These are phyloP conservation scores for Rhabdomys dilectus DNA, from an alignment of 2,113 vertebrate species.

Conservation along the genomic window DNA sequence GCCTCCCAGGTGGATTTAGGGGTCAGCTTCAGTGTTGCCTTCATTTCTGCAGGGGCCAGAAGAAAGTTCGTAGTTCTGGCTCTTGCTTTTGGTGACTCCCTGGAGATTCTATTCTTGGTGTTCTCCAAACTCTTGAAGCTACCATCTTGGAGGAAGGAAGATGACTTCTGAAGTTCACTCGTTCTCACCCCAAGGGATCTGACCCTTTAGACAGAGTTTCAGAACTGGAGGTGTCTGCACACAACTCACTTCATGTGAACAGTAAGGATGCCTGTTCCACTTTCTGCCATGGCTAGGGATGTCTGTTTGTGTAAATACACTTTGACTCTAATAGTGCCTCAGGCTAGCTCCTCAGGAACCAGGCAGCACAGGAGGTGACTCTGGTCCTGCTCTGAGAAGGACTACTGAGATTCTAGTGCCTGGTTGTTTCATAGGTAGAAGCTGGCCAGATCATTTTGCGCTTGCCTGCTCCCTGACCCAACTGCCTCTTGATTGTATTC, in stretches of 20 bases:
- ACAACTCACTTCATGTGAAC: background rate
- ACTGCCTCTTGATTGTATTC: background rate
- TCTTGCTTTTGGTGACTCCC: background rate
- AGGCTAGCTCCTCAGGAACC: background rate
- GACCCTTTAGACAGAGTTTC: background rate
- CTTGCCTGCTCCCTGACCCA: background rate
- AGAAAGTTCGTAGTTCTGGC: background rate
- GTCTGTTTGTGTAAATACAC: background rate
- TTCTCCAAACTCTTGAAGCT: conserved; percentile 1
- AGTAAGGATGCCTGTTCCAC: background rate
- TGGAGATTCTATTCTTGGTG: background rate
- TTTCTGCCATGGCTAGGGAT: background rate
- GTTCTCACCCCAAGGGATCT: background rate
- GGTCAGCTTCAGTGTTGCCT: background rate
- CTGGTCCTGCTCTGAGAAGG: background rate
- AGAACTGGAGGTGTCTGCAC: background rate
- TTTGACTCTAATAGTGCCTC: background rate
- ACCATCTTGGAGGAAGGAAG: background rate
- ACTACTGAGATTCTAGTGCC: background rate
- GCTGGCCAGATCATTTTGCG: conserved; percentile 13
- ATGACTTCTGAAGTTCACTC: background rate
- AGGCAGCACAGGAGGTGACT: background rate
- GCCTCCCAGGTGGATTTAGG: background rate
- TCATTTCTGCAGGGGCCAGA: background rate
- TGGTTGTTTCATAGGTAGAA: background rate